Base-by-base conservation (phyloP, 2,113 vertebrate species). In the Rhabdomys dilectus region DNA sequence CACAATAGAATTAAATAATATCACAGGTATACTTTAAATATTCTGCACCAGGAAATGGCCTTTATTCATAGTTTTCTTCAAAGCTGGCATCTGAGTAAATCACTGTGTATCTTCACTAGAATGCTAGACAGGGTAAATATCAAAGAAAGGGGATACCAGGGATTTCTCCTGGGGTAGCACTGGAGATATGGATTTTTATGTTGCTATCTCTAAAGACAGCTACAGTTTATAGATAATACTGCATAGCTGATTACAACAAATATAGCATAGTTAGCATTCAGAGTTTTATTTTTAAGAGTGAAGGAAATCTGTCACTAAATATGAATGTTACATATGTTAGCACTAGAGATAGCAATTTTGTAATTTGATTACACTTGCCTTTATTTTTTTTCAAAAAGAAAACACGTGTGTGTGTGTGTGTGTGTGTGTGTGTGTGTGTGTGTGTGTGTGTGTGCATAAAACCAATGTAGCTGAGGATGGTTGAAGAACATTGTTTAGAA, bases 321-420 rank as follows among this genome's bases (percentile, higher is more conserved):
- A 97, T 91, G 97, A 98, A 98, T 98, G 97, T 97, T 99, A 98
- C 98, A 98, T 98, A 98, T 86, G 53, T 98, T 98, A 98, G 98
- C 98, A 99, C 98, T 98, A 98, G 97, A 98, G 97, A 97, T 97
- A 97, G 78, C 97, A 94, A 96, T 97, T 98, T 98, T 98, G 96
- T 97, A 98, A 97, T 94, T 97, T 98, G 95, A 98, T 98, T 98
- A 97, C 95, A 98, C 98, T 98, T 99, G 98, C 98, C 98, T 99
- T 98, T 98, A 98, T 85, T 95, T 98, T 98, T 24, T 96, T 93
- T 97, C 87, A 89, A 78, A 72, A 88, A 87, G 34, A 62, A 81
- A 89, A 34, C 19, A 45, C 45, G 45, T 62, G 60, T 62, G 62
- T 64, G 62, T 26, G 60, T 64, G 7, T 22, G 58, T 21, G 58